Percentiles rank a stretch among this genome's conserved stretches.
Evolutionary conservation across 1,140 invertebrate genomes (phyloP).

Genomic region (Cephus cinctus): DNA sequence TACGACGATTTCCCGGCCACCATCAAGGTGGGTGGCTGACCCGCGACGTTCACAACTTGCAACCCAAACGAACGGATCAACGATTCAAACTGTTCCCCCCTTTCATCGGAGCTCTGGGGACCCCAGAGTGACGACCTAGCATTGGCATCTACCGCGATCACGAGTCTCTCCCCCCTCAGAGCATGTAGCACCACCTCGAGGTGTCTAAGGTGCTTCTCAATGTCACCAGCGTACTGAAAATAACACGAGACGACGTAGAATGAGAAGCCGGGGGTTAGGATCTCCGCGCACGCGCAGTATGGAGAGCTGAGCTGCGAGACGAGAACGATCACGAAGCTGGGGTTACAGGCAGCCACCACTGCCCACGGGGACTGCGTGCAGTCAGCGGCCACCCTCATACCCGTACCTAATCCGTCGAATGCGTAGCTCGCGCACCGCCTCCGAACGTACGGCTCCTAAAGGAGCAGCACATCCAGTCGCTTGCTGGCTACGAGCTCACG

Average conservation of each 20-base stretch:
- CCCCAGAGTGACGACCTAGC: conserved; percentile 10
- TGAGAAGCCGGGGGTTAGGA: conserved; percentile 5
- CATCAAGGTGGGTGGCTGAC: background rate
- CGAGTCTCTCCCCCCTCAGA: background rate
- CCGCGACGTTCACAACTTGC: background rate
- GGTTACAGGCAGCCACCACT: too few species aligned
- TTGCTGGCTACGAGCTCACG: too few species aligned
- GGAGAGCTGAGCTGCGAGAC: too few species aligned
- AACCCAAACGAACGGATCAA: background rate
- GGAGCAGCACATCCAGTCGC: too few species aligned
- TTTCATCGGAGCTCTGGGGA: background rate
- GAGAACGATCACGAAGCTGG: too few species aligned
- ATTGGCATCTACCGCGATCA: conserved; percentile 5
- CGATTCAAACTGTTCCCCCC: background rate
- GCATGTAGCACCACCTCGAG: background rate
- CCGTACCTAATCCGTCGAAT: too few species aligned
- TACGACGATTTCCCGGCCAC: background rate
- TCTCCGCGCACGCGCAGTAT: too few species aligned
- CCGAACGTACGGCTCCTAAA: too few species aligned
- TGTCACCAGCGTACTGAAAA: conserved; percentile 18
- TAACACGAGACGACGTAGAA: background rate
- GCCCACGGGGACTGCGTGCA: too few species aligned
- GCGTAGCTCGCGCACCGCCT: too few species aligned
- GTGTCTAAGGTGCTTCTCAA: conserved; percentile 28
- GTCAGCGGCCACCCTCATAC: too few species aligned